These are phyloP conservation scores for Cheumatopsyche charites DNA, from an alignment of 1,140 invertebrate genomes.

Conservation along the genomic window DNA sequence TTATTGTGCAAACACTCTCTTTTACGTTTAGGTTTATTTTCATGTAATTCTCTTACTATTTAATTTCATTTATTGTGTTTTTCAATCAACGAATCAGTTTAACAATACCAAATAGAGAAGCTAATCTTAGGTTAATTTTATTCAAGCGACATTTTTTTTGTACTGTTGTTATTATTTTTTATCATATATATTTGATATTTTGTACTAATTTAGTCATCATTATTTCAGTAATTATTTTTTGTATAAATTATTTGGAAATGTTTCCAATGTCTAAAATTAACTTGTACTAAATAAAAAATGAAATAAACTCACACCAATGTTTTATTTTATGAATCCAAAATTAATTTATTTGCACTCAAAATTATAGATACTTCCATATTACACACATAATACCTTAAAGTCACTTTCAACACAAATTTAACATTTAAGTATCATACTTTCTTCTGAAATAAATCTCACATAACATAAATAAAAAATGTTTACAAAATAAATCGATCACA, in stretches of 20 bases:
- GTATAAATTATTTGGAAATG: constrained; percentile 32
- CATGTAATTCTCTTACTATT: constrained; percentile 5
- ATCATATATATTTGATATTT: constrained; percentile 25
- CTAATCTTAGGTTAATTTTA: constrained; percentile 47
- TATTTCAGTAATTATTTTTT: constrained; percentile 18
- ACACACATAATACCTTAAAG: no score
- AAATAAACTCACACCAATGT: constrained; percentile 2
- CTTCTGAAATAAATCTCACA: no score
- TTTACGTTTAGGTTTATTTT: neutral
- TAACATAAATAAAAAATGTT: no score
- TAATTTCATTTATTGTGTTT: constrained; percentile 13
- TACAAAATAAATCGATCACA: no score
- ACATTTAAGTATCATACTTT: no score
- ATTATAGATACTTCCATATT: no score
- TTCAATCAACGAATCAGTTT: constrained; percentile 37
- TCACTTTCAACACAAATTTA: no score
- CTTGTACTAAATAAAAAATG: constrained; percentile 46
- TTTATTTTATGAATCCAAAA: constrained; percentile 10
- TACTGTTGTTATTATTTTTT: constrained; percentile 24
- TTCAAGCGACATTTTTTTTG: constrained; percentile 22
- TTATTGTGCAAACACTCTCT: constrained; percentile 22
- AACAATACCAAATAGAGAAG: constrained; percentile 49
- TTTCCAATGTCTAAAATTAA: constrained; percentile 47
- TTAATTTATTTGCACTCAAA: no score
- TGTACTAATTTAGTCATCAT: constrained; percentile 34